Base-by-base conservation (phyloP, 2,113 vertebrate species). In the Cyanistes caeruleus region DNA sequence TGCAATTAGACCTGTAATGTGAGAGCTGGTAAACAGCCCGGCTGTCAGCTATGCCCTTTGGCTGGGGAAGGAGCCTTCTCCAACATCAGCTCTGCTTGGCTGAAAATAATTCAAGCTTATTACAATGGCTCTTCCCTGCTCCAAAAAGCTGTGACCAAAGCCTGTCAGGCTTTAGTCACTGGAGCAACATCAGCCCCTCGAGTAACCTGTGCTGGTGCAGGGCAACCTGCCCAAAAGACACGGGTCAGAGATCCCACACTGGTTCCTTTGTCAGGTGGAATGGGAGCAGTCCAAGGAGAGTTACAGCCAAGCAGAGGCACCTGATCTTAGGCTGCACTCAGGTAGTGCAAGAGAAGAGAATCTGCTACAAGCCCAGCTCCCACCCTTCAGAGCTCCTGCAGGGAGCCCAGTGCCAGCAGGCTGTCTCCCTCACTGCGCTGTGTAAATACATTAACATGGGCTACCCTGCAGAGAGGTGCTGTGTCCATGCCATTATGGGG, bases 1-100 rank as follows among this genome's bases (percentile, higher is more conserved):
- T 6, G 2, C 90, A 96, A 86, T 96, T 92, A 93, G 81, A 95
- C 55, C 73, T 90, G 97, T 91, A 97, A 97, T 11, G 7, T 80
- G 91, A 97, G 96, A 96, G 48, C 87, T 74, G 86, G 93, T 92
- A 96, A 97, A 94, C 94, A 97, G 84, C 65, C 85, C 0, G 4
- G 62, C 87, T 91, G 92, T 67, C 96, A 88, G 84, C 69, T 78
- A 53, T 67, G 87, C 79, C 89, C 91, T 91, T 87, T 84, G 87
- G 91, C 82, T 69, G 13, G 51, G 21, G 52, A 87, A 89, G 37
- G 51, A 94, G 69, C 90, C 76, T 84, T 92, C 87, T 91, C 65
- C 80, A 92, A 35, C 95, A 87, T 60, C 85, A 89, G 39, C 80
- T 92, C 84, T 83, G 68, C 91, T 51, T 64, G 43, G 64, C 0